Conservation (phyloP, 2,797 vertebrate genomes). For the Acanthopagrus latus region DNA sequence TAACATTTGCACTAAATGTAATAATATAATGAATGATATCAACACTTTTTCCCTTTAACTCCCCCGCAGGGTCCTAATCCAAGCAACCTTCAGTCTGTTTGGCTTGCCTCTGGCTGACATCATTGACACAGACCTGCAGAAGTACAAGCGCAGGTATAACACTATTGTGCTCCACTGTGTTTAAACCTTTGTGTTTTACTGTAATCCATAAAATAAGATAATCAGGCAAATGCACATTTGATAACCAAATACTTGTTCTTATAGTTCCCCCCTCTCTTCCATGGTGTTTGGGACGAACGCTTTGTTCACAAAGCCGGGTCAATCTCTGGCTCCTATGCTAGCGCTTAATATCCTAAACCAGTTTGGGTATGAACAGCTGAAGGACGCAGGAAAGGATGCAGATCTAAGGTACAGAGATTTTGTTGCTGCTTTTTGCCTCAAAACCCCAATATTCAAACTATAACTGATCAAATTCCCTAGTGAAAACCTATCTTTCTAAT, state of each 20-base stretch:
- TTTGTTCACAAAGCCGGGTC: constrained; percentile 93
- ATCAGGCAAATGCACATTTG: not conserved
- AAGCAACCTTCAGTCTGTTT: constrained; percentile 92
- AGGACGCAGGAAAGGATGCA: constrained; percentile 61
- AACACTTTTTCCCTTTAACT: not conserved
- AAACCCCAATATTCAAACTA: not conserved
- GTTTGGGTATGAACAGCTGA: constrained; percentile 89
- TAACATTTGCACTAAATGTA: not conserved
- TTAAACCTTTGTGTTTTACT: not conserved
- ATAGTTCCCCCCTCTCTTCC: constrained; percentile 91
- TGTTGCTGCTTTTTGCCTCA: constrained; percentile 19
- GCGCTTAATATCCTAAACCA: constrained; percentile 89
- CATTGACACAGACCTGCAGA: constrained; percentile 89
- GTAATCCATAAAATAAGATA: not conserved
- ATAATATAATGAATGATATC: not conserved
- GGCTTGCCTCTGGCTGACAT: constrained; percentile 93
- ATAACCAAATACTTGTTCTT: not conserved
- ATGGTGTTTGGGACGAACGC: constrained; percentile 95
- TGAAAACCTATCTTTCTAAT: not conserved
- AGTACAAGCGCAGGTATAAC: constrained; percentile 90
- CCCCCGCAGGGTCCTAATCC: constrained; percentile 87
- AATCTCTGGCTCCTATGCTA: constrained; percentile 92
- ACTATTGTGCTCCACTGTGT: not conserved
- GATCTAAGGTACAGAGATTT: constrained; percentile 80
- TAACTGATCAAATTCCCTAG: not conserved